Conservation (phyloP, 2,888 invertebrate species). For the Cosmia pyralina region DNA sequence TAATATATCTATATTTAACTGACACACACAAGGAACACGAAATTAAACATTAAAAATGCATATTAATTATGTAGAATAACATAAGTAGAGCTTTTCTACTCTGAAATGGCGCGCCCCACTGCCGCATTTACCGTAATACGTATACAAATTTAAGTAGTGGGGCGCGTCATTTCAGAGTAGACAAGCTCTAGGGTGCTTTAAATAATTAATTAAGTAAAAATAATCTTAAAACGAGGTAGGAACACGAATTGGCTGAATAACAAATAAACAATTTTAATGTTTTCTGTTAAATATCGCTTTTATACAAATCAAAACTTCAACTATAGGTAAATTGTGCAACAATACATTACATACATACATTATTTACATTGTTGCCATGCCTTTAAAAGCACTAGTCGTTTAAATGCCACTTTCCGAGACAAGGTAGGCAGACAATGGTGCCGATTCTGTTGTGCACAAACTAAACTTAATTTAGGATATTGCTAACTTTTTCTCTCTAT, state of each 20-base stretch:
- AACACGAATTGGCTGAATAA: constrained; percentile 47
- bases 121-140: too few species aligned
- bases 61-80: constrained; percentile 19
- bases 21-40: constrained; percentile 11
- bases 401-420: constrained; percentile 18
- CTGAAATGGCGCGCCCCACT: too few species aligned
- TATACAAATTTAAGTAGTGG: too few species aligned
- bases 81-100: constrained; percentile 16
- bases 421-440: neutral
- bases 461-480: too few species aligned
- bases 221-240: constrained; percentile 50
- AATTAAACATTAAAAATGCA: constrained; percentile 48
- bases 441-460: too few species aligned
- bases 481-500: too few species aligned
- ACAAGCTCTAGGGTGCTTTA: neutral
- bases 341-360: neutral
- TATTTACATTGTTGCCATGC: neutral
- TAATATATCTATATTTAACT: constrained; percentile 1
- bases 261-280: constrained; percentile 2
- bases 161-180: too few species aligned
- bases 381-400: constrained; percentile 12
- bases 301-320: neutral
- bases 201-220: constrained; percentile 62
- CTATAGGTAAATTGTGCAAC: neutral
- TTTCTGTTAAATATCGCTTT: constrained; percentile 24